phyloP scores from a whole-genome alignment of 37 sponge, comb jelly and placozoan genomes.

The Diacarnus erythraeanus region DNA sequence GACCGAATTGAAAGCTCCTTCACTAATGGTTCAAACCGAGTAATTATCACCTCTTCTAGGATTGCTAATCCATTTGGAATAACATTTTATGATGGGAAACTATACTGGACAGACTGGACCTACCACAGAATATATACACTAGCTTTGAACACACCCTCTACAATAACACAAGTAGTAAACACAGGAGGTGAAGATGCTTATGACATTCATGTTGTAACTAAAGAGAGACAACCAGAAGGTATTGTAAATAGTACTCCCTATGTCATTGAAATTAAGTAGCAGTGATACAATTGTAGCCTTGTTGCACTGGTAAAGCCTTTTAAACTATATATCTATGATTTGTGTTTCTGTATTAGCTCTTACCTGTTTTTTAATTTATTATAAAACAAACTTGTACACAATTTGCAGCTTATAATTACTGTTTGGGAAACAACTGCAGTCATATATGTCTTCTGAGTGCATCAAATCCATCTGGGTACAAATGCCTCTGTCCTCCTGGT shows the following conservation, averaged over 20 bases:
- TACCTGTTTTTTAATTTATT: too few species aligned
- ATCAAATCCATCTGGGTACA: background rate
- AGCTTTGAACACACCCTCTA: background rate
- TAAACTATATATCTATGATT: too few species aligned
- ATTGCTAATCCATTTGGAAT: conserved; percentile 48
- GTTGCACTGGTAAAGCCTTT: too few species aligned
- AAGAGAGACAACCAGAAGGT: conserved; percentile 20
- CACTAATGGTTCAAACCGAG: conserved; percentile 44
- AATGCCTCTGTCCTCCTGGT: background rate
- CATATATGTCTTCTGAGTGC: background rate
- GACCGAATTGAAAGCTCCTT: conserved; percentile 46
- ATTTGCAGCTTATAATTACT: background rate
- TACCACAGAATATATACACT: conserved; percentile 18
- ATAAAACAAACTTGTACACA: background rate
- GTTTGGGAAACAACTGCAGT: background rate
- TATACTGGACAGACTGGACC: conserved; percentile 72
- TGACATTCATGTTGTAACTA: background rate
- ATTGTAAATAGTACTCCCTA: too few species aligned
- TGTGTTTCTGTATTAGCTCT: too few species aligned
- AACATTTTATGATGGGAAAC: conserved; percentile 38
- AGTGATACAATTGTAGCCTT: too few species aligned
- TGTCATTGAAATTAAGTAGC: too few species aligned
- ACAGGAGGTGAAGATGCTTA: background rate
- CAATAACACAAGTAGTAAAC: background rate
- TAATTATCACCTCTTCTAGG: conserved; percentile 9